A percentile compares a stretch with the other conserved stretches of the same genome.
Conservation (phyloP, 1,140 invertebrate genomes). For the Pseudobourletiella spinata region DNA sequence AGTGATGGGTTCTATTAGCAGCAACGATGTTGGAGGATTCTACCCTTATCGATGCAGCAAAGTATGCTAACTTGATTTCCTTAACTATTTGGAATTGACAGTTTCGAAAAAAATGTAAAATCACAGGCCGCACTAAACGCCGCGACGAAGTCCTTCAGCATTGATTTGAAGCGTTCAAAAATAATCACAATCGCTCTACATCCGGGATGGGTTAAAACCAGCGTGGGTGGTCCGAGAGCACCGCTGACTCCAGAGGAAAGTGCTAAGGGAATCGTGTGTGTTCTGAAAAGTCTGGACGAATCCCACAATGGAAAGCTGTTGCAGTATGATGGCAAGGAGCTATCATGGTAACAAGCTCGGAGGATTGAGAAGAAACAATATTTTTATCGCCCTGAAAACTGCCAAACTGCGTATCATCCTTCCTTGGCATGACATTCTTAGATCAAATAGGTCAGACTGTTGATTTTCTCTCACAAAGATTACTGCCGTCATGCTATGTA, state of each 20-base stretch:
- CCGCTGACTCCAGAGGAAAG: constrained; percentile 58
- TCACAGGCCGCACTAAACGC: constrained; percentile 70
- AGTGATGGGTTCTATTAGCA: constrained; percentile 64
- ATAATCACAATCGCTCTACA: constrained; percentile 69
- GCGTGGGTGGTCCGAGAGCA: constrained; percentile 74
- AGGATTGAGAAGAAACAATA: too few species aligned
- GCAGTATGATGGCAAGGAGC: constrained; percentile 60
- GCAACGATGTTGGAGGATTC: constrained; percentile 62
- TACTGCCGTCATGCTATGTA: too few species aligned
- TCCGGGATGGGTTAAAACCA: constrained; percentile 80
- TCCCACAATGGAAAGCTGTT: constrained; percentile 63
- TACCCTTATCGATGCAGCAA: constrained; percentile 80
- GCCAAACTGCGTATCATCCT: too few species aligned
- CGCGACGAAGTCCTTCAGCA: constrained; percentile 71
- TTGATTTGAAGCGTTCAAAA: constrained; percentile 64
- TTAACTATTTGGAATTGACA: neutral
- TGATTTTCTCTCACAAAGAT: too few species aligned
- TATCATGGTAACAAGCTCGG: constrained; percentile 70
- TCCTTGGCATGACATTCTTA: too few species aligned
- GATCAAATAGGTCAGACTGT: too few species aligned
- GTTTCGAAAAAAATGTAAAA: neutral
- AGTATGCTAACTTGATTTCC: constrained; percentile 44
- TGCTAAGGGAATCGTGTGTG: constrained; percentile 54
- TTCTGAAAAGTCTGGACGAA: constrained; percentile 52
- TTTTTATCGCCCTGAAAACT: too few species aligned